Base-by-base conservation (phyloP, 2,113 vertebrate genomes). In the Pelmatolapia mariae region DNA sequence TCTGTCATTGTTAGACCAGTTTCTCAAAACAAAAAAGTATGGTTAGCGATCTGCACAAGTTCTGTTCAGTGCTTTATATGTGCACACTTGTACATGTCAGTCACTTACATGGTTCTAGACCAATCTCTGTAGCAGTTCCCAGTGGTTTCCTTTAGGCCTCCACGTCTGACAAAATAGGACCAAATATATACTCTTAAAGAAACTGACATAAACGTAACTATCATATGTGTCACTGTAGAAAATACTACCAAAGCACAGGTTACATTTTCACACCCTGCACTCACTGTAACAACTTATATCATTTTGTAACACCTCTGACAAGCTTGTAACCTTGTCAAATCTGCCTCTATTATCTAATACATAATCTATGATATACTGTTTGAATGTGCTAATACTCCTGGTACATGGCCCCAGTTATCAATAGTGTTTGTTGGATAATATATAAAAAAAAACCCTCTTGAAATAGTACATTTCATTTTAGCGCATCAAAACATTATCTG, bases 401-500 rank as follows among this genome's bases (percentile, higher is more conserved):
- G 19, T 89, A 61, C 71, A 90, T 80, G n/a, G 87, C 59, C 29
- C 86, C 59, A 50, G 78, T 87, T 66, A 78, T 91, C 53, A 86
- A 80, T 86, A 86, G 89, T 90, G 87, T 83, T 82, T 19, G 57
- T 86, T 81, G 8, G 82, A 26, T 68, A 38, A 26, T 63, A 26
- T 63, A 78, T 31, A 63, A 79, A 76, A 63, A 73, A 78, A 71
- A 68, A n/a, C 43, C n/a, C 36, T 63, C 81, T 57, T 92, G 36
- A 15, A 87, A 89, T 61, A 87, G 79, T 87, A 78, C 78, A 91
- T 92, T 85, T 56, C 12, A 76, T 87, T 89, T 87, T 91, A 89
- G 90, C 93, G 91, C 90, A 93, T 92, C 57, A 85, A 94, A 93
- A 89, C 45, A 66, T 89, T 22, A 61, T 86, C 82, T 19, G 40